phyloP scores from a whole-genome alignment of 2,888 invertebrate genomes.

The Netelia virgata region DNA sequence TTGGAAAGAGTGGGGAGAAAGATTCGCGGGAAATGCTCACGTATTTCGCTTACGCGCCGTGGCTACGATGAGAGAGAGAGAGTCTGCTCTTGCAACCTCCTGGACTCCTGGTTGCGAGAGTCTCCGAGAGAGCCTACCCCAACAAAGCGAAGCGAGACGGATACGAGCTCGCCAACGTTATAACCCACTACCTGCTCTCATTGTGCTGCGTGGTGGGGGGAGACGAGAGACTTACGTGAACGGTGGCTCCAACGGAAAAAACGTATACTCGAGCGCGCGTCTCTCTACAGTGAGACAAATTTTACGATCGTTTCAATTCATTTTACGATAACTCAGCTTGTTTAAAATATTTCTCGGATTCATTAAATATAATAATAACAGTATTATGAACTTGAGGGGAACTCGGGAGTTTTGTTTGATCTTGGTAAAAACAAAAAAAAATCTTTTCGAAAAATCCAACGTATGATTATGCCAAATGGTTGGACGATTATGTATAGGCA shows the following conservation, averaged over 20 bases:
- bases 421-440: no score
- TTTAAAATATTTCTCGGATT: no score
- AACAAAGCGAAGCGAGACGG: slow-evolving; percentile 71
- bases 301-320: background rate
- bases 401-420: no score
- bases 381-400: no score
- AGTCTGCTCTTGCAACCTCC: slow-evolving; percentile 64
- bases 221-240: slow-evolving; percentile 55
- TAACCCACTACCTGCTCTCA: slow-evolving; percentile 30
- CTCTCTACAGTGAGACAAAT: background rate
- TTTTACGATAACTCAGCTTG: background rate
- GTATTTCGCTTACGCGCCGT: slow-evolving; percentile 8
- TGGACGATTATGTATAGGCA: no score
- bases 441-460: no score
- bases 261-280: slow-evolving; percentile 2
- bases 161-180: slow-evolving; percentile 59
- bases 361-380: no score
- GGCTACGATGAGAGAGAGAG: slow-evolving; percentile 32
- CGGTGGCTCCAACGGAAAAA: slow-evolving; percentile 23
- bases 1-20: background rate
- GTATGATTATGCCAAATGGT: no score
- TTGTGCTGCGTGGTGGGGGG: slow-evolving; percentile 55
- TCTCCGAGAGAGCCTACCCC: slow-evolving; percentile 80
- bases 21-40: slow-evolving; percentile 16
- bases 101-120: slow-evolving; percentile 75